Evolutionary conservation across 1,140 invertebrate genomes (phyloP).

Genomic region (Sycobia sp.): DNA sequence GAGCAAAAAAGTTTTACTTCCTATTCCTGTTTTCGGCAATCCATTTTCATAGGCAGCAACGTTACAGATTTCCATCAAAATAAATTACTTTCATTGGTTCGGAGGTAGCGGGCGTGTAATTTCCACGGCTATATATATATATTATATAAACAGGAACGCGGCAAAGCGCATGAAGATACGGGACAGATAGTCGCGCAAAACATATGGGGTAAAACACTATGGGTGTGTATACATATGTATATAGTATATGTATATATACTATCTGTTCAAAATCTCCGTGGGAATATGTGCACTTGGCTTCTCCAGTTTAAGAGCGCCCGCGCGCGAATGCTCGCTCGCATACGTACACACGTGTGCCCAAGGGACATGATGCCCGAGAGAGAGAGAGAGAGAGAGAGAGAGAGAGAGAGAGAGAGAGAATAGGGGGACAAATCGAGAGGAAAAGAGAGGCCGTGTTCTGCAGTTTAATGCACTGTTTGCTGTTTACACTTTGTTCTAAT

Average conservation of each 20-base stretch:
- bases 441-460: conserved; percentile 31
- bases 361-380: too few relatives aligned
- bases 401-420: neutral
- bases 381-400: conserved; percentile 10
- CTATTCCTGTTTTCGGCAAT: conserved; percentile 14
- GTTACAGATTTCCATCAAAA: conserved; percentile 3
- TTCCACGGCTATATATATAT: conserved; percentile 35
- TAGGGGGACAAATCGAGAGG: too few relatives aligned
- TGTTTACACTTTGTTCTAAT: conserved; percentile 61
- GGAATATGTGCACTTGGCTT: conserved; percentile 59
- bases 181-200: conserved; percentile 31
- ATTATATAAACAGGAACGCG: too few relatives aligned
- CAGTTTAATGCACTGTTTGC: conserved; percentile 59
- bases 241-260: too few relatives aligned
- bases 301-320: conserved; percentile 49
- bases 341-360: neutral
- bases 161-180: conserved; percentile 10
- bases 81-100: conserved; percentile 35
- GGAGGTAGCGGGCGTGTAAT: conserved; percentile 44
- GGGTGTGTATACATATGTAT: too few relatives aligned
- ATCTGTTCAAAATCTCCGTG: conserved; percentile 58
- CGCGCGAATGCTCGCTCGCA: conserved; percentile 1
- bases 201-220: conserved; percentile 38
- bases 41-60: conserved; percentile 11
- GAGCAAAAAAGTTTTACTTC: conserved; percentile 13